Conservation (phyloP, 1,140 invertebrate species). For the Drosophila lowei region DNA sequence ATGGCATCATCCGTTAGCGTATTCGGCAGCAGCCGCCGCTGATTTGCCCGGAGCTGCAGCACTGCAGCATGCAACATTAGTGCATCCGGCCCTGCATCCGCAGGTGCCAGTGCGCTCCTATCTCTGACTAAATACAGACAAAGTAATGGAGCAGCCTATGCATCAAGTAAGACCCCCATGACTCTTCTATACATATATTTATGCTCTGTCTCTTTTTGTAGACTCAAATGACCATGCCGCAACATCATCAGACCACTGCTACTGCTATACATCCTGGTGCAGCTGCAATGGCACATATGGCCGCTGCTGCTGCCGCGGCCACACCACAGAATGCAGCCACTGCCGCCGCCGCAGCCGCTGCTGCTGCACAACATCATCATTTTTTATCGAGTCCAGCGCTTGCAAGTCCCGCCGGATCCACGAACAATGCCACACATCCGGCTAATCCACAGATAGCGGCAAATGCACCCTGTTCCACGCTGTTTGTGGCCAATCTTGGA, state of each 20-base stretch:
- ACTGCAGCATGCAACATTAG: slow-evolving; percentile 93
- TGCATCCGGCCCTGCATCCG: slow-evolving; percentile 97
- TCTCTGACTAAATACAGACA: slow-evolving; percentile 97
- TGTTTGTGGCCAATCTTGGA: slow-evolving; percentile 98
- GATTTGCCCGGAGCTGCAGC: slow-evolving; percentile 90
- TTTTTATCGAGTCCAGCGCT: slow-evolving; percentile 92
- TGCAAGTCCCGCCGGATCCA: slow-evolving; percentile 93
- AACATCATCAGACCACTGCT: slow-evolving; percentile 81
- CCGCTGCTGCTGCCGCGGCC: slow-evolving; percentile 69
- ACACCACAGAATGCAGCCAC: slow-evolving; percentile 71
- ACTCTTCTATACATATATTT: too few relatives aligned
- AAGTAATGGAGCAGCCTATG: slow-evolving; percentile 84
- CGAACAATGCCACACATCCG: slow-evolving; percentile 85
- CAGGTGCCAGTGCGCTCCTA: slow-evolving; percentile 98
- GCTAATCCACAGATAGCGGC: slow-evolving; percentile 81
- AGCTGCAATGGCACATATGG: slow-evolving; percentile 89
- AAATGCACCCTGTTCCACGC: slow-evolving; percentile 96
- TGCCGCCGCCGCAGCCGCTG: slow-evolving; percentile 64
- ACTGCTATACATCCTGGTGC: slow-evolving; percentile 86
- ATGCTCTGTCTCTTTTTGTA: slow-evolving; percentile 53
- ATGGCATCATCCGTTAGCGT: slow-evolving; percentile 96
- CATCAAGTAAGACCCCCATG: slow-evolving; percentile 72
- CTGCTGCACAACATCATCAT: slow-evolving; percentile 84
- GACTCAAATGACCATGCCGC: slow-evolving; percentile 89
- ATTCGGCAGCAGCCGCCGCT: slow-evolving; percentile 89